A percentile compares a stretch with the other conserved stretches of the same genome.
Conservation (phyloP, 2,113 vertebrate species). For the Cynocephalus volans region DNA sequence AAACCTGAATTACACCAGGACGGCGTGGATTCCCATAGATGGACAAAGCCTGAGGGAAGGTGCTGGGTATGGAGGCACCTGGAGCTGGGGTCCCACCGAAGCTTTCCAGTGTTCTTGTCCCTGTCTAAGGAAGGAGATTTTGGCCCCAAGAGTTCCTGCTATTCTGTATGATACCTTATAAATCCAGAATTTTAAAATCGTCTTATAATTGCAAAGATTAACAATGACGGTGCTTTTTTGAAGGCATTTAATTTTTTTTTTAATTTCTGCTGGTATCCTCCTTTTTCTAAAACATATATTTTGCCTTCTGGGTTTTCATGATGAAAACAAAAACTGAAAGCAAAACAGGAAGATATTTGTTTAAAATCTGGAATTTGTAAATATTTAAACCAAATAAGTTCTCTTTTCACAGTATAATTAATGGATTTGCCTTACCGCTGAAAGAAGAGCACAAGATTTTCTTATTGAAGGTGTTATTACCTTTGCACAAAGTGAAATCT, state of each 20-base stretch:
- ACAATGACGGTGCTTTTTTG: background rate
- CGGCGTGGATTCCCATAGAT: background rate
- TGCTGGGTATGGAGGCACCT: too few species aligned
- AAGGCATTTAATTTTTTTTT: background rate
- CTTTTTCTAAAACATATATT: background rate
- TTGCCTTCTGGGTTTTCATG: background rate
- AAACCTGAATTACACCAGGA: background rate
- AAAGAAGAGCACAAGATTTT: conserved; percentile 99
- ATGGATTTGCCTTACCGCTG: conserved; percentile 99
- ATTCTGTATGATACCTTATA: accelerated
- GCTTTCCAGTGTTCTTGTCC: accelerated
- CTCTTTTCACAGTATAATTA: conserved; percentile 95
- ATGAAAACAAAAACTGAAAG: background rate
- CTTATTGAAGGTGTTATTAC: conserved; percentile 97
- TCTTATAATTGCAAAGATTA: background rate
- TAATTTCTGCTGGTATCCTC: background rate
- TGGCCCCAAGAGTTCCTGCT: background rate
- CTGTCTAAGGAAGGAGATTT: background rate
- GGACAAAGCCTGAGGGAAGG: too few species aligned
- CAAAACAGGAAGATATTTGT: background rate
- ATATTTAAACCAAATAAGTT: background rate
- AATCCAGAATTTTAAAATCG: background rate
- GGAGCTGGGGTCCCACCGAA: accelerated
- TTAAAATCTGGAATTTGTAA: background rate
- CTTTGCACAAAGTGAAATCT: conserved; percentile 99